These are phyloP conservation scores for Rutpela maculata DNA, from an alignment of 2,888 invertebrate genomes.

Conservation along the genomic window DNA sequence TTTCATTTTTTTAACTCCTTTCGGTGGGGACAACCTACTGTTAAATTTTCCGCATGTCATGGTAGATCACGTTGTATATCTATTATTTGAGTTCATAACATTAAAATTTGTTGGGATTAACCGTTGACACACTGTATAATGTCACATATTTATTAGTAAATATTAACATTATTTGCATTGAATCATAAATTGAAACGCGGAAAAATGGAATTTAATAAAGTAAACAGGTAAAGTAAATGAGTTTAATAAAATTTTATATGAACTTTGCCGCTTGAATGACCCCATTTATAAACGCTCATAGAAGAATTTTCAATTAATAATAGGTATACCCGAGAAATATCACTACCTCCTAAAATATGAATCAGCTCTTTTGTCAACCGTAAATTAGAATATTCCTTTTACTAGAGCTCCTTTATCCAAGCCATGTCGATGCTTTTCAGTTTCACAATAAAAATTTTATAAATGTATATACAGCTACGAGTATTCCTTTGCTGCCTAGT, in stretches of 20 bases:
- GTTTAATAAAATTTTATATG: neutral
- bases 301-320: slow-evolving; percentile 25
- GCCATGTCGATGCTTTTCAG: slow-evolving; percentile 18
- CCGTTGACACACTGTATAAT: too few relatives aligned
- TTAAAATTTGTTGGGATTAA: too few relatives aligned
- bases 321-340: slow-evolving; percentile 15
- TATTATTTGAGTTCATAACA: too few relatives aligned
- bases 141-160: too few relatives aligned
- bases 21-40: too few relatives aligned
- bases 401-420: slow-evolving; percentile 27
- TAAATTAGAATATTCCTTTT: slow-evolving; percentile 37
- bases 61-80: too few relatives aligned
- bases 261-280: neutral
- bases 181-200: too few relatives aligned
- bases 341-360: slow-evolving; percentile 27
- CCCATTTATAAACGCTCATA: neutral
- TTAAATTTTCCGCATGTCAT: too few relatives aligned
- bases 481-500: slow-evolving; percentile 31
- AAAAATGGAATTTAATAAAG: too few relatives aligned
- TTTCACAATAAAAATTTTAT: slow-evolving; percentile 31
- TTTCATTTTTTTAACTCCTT: too few relatives aligned
- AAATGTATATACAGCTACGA: slow-evolving; percentile 27
- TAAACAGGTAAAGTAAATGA: neutral
- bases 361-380: slow-evolving; percentile 18
- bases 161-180: too few relatives aligned